phyloP scores from a whole-genome alignment of 2,113 vertebrate genomes.

The Podarcis muralis region DNA sequence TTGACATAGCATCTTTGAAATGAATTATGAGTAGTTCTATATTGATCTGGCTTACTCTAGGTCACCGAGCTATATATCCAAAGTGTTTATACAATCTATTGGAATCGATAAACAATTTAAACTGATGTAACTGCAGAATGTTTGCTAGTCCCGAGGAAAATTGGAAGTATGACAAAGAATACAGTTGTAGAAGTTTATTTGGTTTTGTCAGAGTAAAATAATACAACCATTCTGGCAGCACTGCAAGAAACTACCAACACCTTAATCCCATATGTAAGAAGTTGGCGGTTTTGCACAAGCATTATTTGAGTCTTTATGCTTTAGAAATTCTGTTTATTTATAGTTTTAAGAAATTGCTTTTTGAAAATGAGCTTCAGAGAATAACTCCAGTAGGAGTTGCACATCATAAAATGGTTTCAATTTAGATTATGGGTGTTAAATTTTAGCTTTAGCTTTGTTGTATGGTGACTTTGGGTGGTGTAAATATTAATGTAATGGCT shows the following conservation, averaged over 20 bases:
- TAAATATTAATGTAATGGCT: constrained; percentile 65
- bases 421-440: constrained; percentile 48
- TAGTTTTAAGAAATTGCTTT: constrained; percentile 47
- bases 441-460: constrained; percentile 60
- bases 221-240: constrained; percentile 59
- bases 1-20: constrained; percentile 71
- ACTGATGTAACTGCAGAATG: constrained; percentile 76
- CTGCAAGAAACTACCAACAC: constrained; percentile 49
- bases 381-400: constrained; percentile 33
- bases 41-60: constrained; percentile 72
- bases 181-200: constrained; percentile 66
- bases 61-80: constrained; percentile 74
- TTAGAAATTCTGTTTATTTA: constrained; percentile 63
- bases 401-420: constrained; percentile 54
- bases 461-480: constrained; percentile 2
- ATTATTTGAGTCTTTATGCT: constrained; percentile 32
- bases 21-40: constrained; percentile 74
- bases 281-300: constrained; percentile 49
- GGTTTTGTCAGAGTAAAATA: constrained; percentile 62
- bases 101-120: constrained; percentile 94
- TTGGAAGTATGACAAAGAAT: constrained; percentile 72
- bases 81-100: constrained; percentile 85
- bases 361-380: constrained; percentile 48
- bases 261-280: constrained; percentile 66
- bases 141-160: constrained; percentile 69